Base-by-base conservation (phyloP, 2,113 vertebrate genomes). In the Lynx canadensis region DNA sequence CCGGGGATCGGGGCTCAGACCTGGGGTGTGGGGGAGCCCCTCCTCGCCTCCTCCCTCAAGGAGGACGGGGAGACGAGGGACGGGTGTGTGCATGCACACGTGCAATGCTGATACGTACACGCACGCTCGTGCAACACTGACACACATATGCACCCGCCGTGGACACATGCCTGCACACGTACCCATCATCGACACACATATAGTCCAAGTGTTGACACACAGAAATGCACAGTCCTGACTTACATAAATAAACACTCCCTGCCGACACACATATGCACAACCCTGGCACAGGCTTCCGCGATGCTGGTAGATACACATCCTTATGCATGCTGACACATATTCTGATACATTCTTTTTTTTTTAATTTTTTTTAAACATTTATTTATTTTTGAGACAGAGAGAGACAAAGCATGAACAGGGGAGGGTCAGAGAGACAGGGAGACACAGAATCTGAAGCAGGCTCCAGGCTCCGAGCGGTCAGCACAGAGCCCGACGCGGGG, bases 221-320 rank as follows among this genome's bases (percentile, higher is more conserved):
- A 41, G 33, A 33, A 4, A 41, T 12, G 4, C 78, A 27, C 15
- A 60, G 29, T 52, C 21, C 57, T 55, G 79, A 66, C 36, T 74
- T 13, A 48, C 14, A 0, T 12, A 15, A 4, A 2, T 15, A 15
- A 4, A 2, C 11, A 3, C 33, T 31, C 65, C 12, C 0, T 36
- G 50, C 60, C 0, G 16, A 36, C 57, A n/a, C 52, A 41, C 12
- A 16, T 12, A 23, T 8, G 11, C 33, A 4, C 8, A 21, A 0
- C 41, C 23, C 21, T 18, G 36, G 45, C 48, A 19, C 4, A 18
- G 19, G 5, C 52, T 8, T 18, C 7, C 15, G 7, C 18, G 11
- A 2, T 6, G 8, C 23, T 15, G 66, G 52, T 25, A 4, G 33
- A 29, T 3, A n/a, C 21, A 27, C 14, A 36, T 29, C 14, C 36